Evolutionary conservation across 2,888 invertebrate species (phyloP).

Genomic region (Lottia scabra): DNA sequence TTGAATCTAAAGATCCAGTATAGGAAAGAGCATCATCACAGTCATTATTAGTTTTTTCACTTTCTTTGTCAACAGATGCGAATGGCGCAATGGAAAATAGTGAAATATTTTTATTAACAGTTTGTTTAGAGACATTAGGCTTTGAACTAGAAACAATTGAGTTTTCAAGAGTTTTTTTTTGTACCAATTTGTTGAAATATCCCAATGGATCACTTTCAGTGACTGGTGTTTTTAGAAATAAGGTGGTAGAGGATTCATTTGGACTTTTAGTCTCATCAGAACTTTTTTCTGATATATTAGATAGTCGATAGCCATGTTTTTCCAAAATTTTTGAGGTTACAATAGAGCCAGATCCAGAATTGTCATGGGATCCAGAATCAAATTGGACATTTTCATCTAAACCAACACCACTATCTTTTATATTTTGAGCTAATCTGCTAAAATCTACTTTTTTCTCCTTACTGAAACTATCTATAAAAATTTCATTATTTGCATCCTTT

Average conservation of each 20-base stretch:
- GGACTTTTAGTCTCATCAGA: slow-evolving; percentile 4
- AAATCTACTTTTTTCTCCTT: slow-evolving; percentile 18
- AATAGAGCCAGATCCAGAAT: neutral
- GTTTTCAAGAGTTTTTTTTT: neutral
- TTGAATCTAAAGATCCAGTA: slow-evolving; percentile 8
- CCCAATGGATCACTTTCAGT: slow-evolving; percentile 93
- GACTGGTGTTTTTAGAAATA: slow-evolving; percentile 80
- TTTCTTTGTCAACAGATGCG: slow-evolving; percentile 9
- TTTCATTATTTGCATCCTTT: slow-evolving; percentile 31
- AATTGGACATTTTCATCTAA: slow-evolving; percentile 38
- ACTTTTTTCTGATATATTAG: neutral
- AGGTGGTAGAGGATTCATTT: neutral
- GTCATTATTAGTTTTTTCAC: slow-evolving; percentile 1
- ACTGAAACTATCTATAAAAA: slow-evolving; percentile 27
- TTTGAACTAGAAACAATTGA: slow-evolving; percentile 2
- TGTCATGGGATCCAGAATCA: slow-evolving; percentile 5
- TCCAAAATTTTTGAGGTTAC: neutral
- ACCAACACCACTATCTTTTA: slow-evolving; percentile 52
- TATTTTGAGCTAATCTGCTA: slow-evolving; percentile 29
- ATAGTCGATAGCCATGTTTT: neutral
- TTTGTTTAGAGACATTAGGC: slow-evolving; percentile 5
- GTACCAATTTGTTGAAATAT: slow-evolving; percentile 73
- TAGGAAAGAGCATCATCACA: neutral
- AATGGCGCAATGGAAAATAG: slow-evolving; percentile 17
- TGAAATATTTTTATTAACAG: slow-evolving; percentile 6